A percentile compares a stretch with the other conserved stretches of the same genome.
phyloP scores from a whole-genome alignment of 2,797 vertebrate genomes.

The Pterois miles region DNA sequence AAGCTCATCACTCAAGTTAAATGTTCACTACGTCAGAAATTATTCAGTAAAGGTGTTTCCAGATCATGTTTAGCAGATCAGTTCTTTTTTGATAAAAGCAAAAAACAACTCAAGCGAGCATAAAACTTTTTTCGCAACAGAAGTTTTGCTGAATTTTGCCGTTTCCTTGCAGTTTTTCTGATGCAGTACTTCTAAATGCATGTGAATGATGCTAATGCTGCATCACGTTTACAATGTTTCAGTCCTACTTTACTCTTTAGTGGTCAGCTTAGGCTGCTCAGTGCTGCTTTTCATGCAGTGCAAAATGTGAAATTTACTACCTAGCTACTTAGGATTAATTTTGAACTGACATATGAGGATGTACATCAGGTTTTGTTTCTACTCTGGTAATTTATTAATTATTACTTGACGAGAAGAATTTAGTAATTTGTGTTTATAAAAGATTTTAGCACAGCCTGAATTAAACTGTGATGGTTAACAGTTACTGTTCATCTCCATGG shows the following conservation, averaged over 20 bases:
- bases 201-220: background rate
- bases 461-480: slow-evolving; percentile 8
- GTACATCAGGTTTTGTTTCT: background rate
- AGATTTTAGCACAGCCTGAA: background rate
- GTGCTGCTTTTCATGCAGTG: background rate
- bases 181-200: too few species aligned
- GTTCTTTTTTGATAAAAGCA: too few species aligned
- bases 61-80: too few species aligned
- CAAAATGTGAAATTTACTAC: background rate
- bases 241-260: background rate
- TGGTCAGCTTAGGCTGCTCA: background rate
- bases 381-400: background rate
- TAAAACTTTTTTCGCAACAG: too few species aligned
- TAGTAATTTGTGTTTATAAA: background rate
- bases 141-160: too few species aligned
- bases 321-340: background rate
- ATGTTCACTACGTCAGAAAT: too few species aligned
- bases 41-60: too few species aligned
- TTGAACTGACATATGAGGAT: background rate
- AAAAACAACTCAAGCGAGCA: too few species aligned
- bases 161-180: too few species aligned
- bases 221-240: background rate
- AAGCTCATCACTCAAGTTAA: too few species aligned
- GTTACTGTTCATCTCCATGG: slow-evolving; percentile 23
- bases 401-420: background rate